Conservation (phyloP, 1,140 invertebrate species). For the Dolichoris vasculosae region DNA sequence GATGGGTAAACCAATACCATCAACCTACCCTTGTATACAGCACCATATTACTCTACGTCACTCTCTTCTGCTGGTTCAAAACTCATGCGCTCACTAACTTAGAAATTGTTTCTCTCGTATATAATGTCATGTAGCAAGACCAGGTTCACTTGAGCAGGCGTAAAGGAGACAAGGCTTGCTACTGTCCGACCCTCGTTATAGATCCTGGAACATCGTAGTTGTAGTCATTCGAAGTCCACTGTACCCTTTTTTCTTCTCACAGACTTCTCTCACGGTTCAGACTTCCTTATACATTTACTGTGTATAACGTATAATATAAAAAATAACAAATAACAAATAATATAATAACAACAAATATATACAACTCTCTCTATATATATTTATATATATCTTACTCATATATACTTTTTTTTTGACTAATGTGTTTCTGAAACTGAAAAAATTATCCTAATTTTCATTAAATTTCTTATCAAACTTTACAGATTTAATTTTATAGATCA, state of each 20-base stretch:
- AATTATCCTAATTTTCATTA: not conserved
- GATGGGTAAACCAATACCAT: not conserved
- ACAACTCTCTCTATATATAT: too few species aligned
- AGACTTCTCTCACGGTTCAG: conserved; percentile 25
- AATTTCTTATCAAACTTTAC: not conserved
- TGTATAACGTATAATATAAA: not conserved
- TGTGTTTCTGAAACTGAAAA: not conserved
- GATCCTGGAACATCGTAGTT: not conserved
- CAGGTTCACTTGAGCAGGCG: not conserved
- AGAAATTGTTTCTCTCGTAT: conserved; percentile 68
- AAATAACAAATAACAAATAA: too few species aligned
- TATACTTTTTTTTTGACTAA: too few species aligned
- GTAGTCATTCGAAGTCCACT: not conserved
- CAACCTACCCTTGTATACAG: not conserved
- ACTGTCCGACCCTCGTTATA: conserved; percentile 54
- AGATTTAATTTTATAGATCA: not conserved
- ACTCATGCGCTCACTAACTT: conserved; percentile 65
- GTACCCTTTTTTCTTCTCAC: conserved; percentile 13
- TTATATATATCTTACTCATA: too few species aligned
- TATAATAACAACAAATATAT: too few species aligned
- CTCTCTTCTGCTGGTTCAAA: conserved; percentile 40
- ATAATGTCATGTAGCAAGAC: conserved; percentile 54
- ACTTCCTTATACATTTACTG: conserved; percentile 29
- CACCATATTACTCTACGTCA: conserved; percentile 47
- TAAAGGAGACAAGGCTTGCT: conserved; percentile 37